These are phyloP conservation scores for Synanthedon tipuliformis DNA, from an alignment of 2,888 invertebrate genomes.

Conservation along the genomic window DNA sequence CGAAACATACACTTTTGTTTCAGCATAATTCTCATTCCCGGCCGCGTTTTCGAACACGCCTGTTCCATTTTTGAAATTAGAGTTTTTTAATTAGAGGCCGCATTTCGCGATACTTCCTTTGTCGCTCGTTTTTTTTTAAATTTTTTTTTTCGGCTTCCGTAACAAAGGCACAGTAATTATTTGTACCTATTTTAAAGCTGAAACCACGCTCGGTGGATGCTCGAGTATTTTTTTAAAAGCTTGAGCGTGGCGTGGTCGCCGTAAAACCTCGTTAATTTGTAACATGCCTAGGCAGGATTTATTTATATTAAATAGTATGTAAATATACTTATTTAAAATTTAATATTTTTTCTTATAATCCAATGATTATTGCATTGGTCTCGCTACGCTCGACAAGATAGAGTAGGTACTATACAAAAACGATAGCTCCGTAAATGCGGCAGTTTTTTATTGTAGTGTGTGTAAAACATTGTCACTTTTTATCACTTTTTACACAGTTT, in stretches of 20 bases:
- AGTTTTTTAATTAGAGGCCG: conserved; percentile 35
- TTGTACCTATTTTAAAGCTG: neutral
- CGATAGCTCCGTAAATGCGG: too few relatives aligned
- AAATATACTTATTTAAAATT: too few relatives aligned
- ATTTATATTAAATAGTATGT: too few relatives aligned
- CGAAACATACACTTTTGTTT: neutral
- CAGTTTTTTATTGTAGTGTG: too few relatives aligned
- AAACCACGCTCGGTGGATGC: neutral
- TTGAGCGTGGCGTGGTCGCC: neutral
- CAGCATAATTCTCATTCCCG: conserved; percentile 5
- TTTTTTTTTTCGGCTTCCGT: conserved; percentile 11
- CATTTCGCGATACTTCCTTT: conserved; percentile 28
- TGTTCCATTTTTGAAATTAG: conserved; percentile 32
- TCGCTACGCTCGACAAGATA: too few relatives aligned
- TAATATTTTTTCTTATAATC: too few relatives aligned
- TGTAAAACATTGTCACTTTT: too few relatives aligned
- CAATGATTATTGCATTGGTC: too few relatives aligned
- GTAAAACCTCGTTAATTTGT: neutral
- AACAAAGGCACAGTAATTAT: conserved; percentile 9
- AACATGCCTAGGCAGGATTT: neutral
- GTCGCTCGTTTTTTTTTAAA: conserved; percentile 17
- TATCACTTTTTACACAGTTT: too few relatives aligned
- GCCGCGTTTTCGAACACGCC: conserved; percentile 12
- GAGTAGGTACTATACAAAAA: too few relatives aligned
- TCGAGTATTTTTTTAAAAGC: neutral